Percentiles rank a stretch among this genome's conserved stretches.
These are phyloP conservation scores for Eupithecia exiguata DNA, from an alignment of 2,888 invertebrate species.

Conservation along the genomic window DNA sequence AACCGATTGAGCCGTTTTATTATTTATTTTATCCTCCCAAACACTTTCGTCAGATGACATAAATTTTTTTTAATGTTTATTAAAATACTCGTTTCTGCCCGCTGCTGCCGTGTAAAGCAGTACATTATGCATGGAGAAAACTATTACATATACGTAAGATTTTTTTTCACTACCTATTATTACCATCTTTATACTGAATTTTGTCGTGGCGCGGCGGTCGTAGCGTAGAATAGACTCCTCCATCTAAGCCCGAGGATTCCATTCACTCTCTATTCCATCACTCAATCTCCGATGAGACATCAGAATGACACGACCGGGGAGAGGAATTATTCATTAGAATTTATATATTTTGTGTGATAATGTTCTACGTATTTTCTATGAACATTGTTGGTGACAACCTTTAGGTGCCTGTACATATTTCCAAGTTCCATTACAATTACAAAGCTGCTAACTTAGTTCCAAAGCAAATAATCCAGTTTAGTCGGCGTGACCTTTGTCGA, in stretches of 20 bases:
- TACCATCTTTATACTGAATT: too few relatives aligned
- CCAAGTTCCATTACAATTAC: slow-evolving; percentile 9
- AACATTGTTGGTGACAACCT: neutral
- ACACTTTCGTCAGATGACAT: too few relatives aligned
- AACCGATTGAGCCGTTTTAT: too few relatives aligned
- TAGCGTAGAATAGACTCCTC: neutral
- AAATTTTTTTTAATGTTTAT: too few relatives aligned
- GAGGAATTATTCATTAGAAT: neutral
- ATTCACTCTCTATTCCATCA: neutral
- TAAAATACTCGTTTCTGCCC: too few relatives aligned
- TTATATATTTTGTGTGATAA: neutral
- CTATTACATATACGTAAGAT: too few relatives aligned
- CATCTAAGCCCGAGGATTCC: too few relatives aligned
- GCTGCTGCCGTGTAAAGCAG: too few relatives aligned
- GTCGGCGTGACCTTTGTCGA: slow-evolving; percentile 8
- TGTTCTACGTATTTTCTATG: neutral
- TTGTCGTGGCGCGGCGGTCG: too few relatives aligned
- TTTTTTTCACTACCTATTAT: too few relatives aligned
- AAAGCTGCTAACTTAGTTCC: neutral
- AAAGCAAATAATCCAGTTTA: slow-evolving; percentile 10
- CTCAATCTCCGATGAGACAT: neutral
- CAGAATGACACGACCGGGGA: neutral
- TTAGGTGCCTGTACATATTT: neutral
- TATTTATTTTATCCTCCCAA: too few relatives aligned
- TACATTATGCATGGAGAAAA: too few relatives aligned